Evolutionary conservation across 2,888 invertebrate species (phyloP), one percentile per base, ranked within the genome.

Genomic region (Plagodis pulveraria): DNA sequence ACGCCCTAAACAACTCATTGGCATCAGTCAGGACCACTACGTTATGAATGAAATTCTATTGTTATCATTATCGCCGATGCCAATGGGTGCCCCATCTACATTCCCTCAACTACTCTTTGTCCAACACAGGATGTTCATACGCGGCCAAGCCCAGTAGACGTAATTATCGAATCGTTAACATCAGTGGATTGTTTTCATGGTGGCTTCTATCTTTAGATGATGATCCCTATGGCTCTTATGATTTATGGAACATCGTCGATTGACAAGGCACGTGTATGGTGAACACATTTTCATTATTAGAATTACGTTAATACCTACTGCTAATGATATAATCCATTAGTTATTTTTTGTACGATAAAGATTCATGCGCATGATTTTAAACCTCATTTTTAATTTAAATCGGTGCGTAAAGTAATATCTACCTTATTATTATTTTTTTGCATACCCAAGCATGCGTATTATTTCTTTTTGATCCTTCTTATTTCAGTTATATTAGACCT

Each of bases 161-260:
- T 87, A 89, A 89, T 90, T 89, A 90, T 86, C 83, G 85, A 87
- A 87, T 86, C 84, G 85, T 89, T 87, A 88, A 85, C 86, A 80
- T 77, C 72, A 76, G 70, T 72, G 80, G 80, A 87, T 88, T 87
- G 87, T 59, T 89, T 86, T 84, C 79, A 83, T 83, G 77, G 73
- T 71, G 78, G 77, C 70, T 54, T 62, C 67, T 67, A 69, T 64
- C 61, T 72, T 59, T 63, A 55, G 63, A 64, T 50, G 47, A 54
- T 63, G 62, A 66, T 65, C 54, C 55, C 49, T 64, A 64, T 65
- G 60, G 54, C 51, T 52, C 58, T 38, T 56, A 72, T 70, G 72
- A 71, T 69, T 69, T 69, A 70, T 66, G 69, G 47, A 49, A 47
- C 54, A 38, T 35, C 48, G 61, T 8, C 42, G 65, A 68, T 51